A percentile compares a stretch with the other conserved stretches of the same genome.
Conservation (phyloP, 2,888 invertebrate genomes). For the Chloroclystis v-ata region DNA sequence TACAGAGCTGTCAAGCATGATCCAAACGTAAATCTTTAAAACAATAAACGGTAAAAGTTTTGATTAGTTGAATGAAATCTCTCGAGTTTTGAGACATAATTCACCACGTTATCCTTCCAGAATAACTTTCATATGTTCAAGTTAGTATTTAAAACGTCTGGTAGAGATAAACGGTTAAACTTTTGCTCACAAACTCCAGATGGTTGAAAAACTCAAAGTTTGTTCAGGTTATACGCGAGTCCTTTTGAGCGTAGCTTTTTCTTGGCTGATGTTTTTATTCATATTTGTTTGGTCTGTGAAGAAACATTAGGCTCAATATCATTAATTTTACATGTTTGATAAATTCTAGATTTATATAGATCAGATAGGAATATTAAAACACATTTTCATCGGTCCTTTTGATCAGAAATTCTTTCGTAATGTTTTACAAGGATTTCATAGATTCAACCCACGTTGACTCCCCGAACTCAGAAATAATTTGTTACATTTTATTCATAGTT, state of each 20-base stretch:
- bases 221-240: slow-evolving; percentile 1
- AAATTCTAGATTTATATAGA: no score
- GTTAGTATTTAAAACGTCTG: slow-evolving; percentile 5
- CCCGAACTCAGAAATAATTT: neutral
- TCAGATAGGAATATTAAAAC: no score
- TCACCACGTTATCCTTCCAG: slow-evolving; percentile 2
- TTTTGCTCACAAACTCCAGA: slow-evolving; percentile 1
- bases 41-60: slow-evolving; percentile 11
- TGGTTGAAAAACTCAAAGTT: slow-evolving; percentile 1
- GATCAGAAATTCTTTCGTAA: no score
- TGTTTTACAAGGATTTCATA: no score
- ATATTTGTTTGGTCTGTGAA: neutral
- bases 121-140: slow-evolving; percentile 5
- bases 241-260: slow-evolving; percentile 1
- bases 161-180: neutral
- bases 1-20: slow-evolving; percentile 13
- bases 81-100: neutral
- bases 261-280: neutral
- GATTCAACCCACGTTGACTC: no score
- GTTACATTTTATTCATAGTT: neutral
- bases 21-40: slow-evolving; percentile 13
- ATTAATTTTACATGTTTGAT: no score
- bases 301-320: no score
- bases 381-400: no score
- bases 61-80: slow-evolving; percentile 16